A percentile compares a stretch with the other conserved stretches of the same genome.
phyloP scores from a whole-genome alignment of 2,888 invertebrate species.

The Caenorhabditis drosophilae region DNA sequence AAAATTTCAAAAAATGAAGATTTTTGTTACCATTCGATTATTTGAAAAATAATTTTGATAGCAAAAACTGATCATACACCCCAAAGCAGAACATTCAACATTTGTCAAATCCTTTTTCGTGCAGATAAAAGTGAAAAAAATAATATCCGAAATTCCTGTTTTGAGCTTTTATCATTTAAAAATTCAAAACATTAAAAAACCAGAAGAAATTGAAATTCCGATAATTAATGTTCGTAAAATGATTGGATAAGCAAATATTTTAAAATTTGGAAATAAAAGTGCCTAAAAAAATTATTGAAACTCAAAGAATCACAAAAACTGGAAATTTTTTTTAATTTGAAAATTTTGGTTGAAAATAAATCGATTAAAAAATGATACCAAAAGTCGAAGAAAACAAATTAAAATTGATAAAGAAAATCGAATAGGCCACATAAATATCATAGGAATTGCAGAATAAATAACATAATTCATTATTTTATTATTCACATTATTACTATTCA shows the following conservation, averaged over 20 bases:
- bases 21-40: constrained; percentile 10
- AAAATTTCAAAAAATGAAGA: background rate
- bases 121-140: constrained; percentile 18
- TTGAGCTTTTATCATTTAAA: background rate
- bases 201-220: constrained; percentile 2
- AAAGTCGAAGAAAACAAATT: constrained; percentile 10
- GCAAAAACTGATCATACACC: constrained; percentile 23
- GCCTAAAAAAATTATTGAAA: no score
- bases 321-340: no score
- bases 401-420: constrained; percentile 22
- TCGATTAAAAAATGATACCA: constrained; percentile 1
- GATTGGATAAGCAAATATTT: no score
- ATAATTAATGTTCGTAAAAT: no score
- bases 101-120: constrained; percentile 9
- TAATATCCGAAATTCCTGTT: constrained; percentile 9
- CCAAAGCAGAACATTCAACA: constrained; percentile 21
- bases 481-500: constrained; percentile 16
- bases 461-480: constrained; percentile 19
- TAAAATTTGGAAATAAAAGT: no score
- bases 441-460: constrained; percentile 20
- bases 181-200: background rate
- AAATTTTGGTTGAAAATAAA: constrained; percentile 1
- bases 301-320: background rate
- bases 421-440: constrained; percentile 18
- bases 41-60: constrained; percentile 9